Conservation (phyloP, 2,888 invertebrate genomes). For the Drosophila seclusa region DNA sequence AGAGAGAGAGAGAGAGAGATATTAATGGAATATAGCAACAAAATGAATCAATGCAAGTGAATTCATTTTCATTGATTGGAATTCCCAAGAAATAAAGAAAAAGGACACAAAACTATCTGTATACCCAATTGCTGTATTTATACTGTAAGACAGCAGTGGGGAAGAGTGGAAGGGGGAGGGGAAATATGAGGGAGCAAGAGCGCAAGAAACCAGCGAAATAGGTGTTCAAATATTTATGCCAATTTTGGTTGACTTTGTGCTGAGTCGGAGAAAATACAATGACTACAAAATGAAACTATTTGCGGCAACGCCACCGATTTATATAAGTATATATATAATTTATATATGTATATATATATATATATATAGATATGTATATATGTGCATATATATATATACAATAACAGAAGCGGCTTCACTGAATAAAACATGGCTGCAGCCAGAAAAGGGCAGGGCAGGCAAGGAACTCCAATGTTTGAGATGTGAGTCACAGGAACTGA, state of each 20-base stretch:
- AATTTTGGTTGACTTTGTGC: constrained; percentile 65
- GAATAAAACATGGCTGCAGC: constrained; percentile 68
- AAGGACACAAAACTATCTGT: constrained; percentile 13
- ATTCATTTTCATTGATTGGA: constrained; percentile 44
- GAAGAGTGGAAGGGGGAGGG: too few relatives aligned
- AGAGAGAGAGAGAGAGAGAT: not conserved
- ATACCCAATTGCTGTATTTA: constrained; percentile 28
- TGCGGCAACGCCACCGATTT: constrained; percentile 61
- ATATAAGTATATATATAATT: not conserved
- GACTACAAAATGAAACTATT: constrained; percentile 78
- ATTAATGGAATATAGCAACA: constrained; percentile 45
- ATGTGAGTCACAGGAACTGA: constrained; percentile 5
- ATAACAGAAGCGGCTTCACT: constrained; percentile 69
- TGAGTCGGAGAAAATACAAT: constrained; percentile 70
- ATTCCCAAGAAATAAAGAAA: constrained; percentile 10
- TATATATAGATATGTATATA: not conserved
- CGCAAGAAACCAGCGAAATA: constrained; percentile 36
- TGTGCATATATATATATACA: constrained; percentile 42
- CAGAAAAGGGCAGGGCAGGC: not conserved
- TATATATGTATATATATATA: not conserved
- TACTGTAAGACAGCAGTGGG: not conserved
- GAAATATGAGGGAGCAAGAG: not conserved
- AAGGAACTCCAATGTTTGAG: not conserved
- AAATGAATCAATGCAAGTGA: constrained; percentile 56
- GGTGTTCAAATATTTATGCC: constrained; percentile 68